A percentile compares a stretch with the other conserved stretches of the same genome.
Conservation (phyloP, 2,113 vertebrate genomes). For the Heliornis fulica region DNA sequence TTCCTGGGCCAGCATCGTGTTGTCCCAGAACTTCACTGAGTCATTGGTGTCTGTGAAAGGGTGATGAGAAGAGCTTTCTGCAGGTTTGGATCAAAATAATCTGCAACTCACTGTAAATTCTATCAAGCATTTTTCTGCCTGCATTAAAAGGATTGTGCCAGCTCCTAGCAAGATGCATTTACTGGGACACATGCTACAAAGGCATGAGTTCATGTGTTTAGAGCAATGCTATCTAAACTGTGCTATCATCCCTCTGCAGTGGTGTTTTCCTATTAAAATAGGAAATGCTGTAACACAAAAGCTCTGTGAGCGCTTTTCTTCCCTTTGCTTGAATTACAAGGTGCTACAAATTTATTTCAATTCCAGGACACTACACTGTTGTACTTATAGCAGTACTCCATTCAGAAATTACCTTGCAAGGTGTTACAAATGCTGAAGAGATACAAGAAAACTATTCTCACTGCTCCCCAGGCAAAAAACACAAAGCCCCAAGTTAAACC, state of each 20-base stretch:
- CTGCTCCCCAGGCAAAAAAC: conserved; percentile 82
- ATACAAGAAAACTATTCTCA: conserved; percentile 78
- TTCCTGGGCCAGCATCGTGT: neutral
- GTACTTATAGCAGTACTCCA: neutral
- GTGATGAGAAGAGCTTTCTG: neutral
- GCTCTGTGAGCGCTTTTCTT: neutral
- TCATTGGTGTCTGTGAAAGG: neutral
- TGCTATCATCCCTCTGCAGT: neutral
- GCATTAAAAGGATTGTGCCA: neutral
- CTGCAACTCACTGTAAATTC: neutral
- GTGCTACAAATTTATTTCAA: neutral
- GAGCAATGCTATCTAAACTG: neutral
- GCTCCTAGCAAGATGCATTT: neutral
- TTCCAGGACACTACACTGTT: neutral
- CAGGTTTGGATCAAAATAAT: neutral
- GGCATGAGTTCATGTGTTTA: neutral
- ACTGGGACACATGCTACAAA: neutral
- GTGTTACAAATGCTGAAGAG: conserved; percentile 86
- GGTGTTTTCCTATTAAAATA: neutral
- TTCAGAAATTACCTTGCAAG: conserved; percentile 80
- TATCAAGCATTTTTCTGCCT: neutral
- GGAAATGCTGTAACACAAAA: neutral
- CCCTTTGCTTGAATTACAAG: neutral
- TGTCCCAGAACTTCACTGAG: neutral
- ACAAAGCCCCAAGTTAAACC: conserved; percentile 87